Base-by-base conservation (phyloP, 2,888 invertebrate species). In the Andrena hattorfiana region DNA sequence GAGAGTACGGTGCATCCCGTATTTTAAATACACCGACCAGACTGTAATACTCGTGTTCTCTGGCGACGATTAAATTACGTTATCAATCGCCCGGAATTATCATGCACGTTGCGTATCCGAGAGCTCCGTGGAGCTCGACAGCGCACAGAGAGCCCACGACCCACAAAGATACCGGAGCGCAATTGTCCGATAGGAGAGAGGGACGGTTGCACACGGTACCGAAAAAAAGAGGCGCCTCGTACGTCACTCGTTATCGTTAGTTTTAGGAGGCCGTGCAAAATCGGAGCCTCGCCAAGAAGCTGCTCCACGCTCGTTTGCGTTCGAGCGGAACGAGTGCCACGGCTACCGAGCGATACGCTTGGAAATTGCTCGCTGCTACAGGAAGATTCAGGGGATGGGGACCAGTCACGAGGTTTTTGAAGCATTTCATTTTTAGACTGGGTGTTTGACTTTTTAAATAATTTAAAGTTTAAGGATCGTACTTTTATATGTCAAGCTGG, bases 161-260 rank as follows among this genome's bases (percentile, higher is more conserved):
- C 78, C 54, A 75, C 67, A 69, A 78, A 79, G 81, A 73, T 81
- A 74, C 35, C 51, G 28, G 67, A n/a, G 23, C 60, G 67, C 66
- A 83, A 76, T 76, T 71, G 81, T 60, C 63, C 69, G 75, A 66
- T 70, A 82, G 23, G 54, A 20, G 75, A 67, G 51, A 51, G 72
- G 10, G 20, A 28, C 10, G 13, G n/a, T 16, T 10, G 3, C 28
- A 13, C 20, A 16, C n/a, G 64, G 51, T 42, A 42, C 42, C 26
- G 67, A 73, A 69, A 76, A 79, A 66, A 60, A 2, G 42, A 13
- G 42, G 42, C 42, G 32, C 30, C 84, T 77, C 85, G 85, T 87
- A 81, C 67, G 87, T 86, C 87, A 86, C 75, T 74, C 73, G 87
- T 86, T 86, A 86, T 86, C 85, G 85, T 74, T 78, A 71, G 67